A percentile compares a stretch with the other conserved stretches of the same genome.
Conservation (phyloP, 64 coral and sea anemone species). For the Dendrophyllia cribrosa region DNA sequence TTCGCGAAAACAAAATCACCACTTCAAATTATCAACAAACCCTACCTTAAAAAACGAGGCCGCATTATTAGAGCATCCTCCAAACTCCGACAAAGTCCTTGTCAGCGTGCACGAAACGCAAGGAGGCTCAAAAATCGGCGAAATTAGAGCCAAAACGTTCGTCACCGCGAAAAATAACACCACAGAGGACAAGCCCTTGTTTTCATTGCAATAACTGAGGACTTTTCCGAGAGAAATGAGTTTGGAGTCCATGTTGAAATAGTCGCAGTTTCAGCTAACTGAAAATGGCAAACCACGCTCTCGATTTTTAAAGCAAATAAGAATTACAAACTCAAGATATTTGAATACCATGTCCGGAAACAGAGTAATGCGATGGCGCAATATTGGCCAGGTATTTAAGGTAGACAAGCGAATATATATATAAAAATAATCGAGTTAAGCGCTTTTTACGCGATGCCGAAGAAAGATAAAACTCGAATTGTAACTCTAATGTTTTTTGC, state of each 20-base stretch:
- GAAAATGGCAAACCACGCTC: neutral
- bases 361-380: neutral
- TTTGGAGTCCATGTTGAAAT: conserved; percentile 8
- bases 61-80: conserved; percentile 42
- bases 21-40: conserved; percentile 52
- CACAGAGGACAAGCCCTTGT: conserved; percentile 11
- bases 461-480: conserved; percentile 10
- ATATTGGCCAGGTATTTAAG: neutral
- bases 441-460: conserved; percentile 12
- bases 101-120: conserved; percentile 89
- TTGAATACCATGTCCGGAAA: neutral
- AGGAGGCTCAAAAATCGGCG: conserved; percentile 44
- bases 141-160: conserved; percentile 56
- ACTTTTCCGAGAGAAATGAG: neutral
- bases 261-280: neutral
- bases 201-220: conserved; percentile 14
- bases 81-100: conserved; percentile 55
- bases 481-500: neutral
- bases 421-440: neutral
- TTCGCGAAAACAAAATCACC: neutral
- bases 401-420: neutral
- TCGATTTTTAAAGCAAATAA: conserved; percentile 44
- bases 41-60: conserved; percentile 43
- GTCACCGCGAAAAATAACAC: conserved; percentile 9
- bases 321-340: conserved; percentile 49